Evolutionary conservation across 2,113 vertebrate genomes (phyloP), one percentile per base, ranked within the genome.

Genomic region (Empidonax traillii): DNA sequence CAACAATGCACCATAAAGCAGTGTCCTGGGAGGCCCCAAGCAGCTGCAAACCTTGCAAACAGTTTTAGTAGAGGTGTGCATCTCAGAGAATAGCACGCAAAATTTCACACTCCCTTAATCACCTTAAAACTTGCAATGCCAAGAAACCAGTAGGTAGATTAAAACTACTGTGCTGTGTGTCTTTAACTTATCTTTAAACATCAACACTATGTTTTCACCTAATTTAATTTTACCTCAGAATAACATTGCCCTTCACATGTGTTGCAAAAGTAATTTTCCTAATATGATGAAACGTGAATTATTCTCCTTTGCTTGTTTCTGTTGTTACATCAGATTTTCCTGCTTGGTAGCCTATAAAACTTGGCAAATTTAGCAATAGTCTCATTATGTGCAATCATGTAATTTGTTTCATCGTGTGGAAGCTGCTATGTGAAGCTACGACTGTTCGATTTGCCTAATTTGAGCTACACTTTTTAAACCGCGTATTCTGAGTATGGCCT

Each of bases 381-480:
- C 69, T 85, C 79, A 93, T 94, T 95, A 77, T 69, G n/a, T 87
- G 75, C 77, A 94, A 71, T 91, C 89, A 89, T 76, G 51, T 78
- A 76, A 81, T 96, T 94, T 88, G 47, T 79, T 95, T 95, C 93
- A 77, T 93, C 74, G 30, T 92, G 88, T 81, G 58, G 84, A 79
- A 90, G 67, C 87, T 86, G 58, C 84, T 94, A 44, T 86, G 72
- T 78, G 92, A 94, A 93, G 41, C 66, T 71, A 37, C 10, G 49
- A 33, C 59, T 80, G 33, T 67, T 85, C 1, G 1, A 68, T 80
- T 75, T 92, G 44, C 41, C 33, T 91, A 59, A 94, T 94, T 94
- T 82, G 58, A 87, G 90, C 13, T 49, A 52, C 25, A 73, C 21
- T 95, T 91, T 71, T 63, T 12, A 86, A 88, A 56, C 19, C 25